A percentile compares a stretch with the other conserved stretches of the same genome.
phyloP scores from a whole-genome alignment of 2,797 vertebrate genomes.

The Diplodus sargus region DNA sequence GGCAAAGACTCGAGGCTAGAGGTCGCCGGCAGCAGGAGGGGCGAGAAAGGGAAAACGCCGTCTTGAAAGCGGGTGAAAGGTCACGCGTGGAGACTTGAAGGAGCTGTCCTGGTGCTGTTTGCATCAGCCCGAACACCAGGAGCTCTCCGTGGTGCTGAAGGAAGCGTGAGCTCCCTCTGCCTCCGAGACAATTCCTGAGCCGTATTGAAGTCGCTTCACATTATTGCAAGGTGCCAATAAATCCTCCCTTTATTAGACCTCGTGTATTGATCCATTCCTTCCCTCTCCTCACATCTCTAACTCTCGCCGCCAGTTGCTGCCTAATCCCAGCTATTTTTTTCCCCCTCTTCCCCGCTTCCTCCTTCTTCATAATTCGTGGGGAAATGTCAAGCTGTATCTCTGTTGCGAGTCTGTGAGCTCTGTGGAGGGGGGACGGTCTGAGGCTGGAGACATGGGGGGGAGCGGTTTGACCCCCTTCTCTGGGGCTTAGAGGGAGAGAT shows the following conservation, averaged over 20 bases:
- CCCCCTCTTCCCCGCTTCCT: background rate
- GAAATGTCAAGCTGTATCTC: slow-evolving; percentile 77
- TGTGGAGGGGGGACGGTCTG: slow-evolving; percentile 19
- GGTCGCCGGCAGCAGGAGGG: slow-evolving; percentile 5
- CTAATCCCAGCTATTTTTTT: slow-evolving; percentile 58
- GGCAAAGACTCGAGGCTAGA: slow-evolving; percentile 5
- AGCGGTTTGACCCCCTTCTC: slow-evolving; percentile 40
- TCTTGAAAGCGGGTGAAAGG: slow-evolving; percentile 51
- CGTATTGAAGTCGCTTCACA: slow-evolving; percentile 72
- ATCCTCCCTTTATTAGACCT: slow-evolving; percentile 77
- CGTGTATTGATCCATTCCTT: slow-evolving; percentile 70
- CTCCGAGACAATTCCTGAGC: slow-evolving; percentile 64
- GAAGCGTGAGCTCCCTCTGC: slow-evolving; percentile 14
- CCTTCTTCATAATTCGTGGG: slow-evolving; percentile 51
- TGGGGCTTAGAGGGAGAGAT: slow-evolving; percentile 61
- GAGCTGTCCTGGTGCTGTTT: slow-evolving; percentile 67
- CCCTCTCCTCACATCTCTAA: slow-evolving; percentile 62
- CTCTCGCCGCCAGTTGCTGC: slow-evolving; percentile 46
- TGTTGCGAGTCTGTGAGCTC: slow-evolving; percentile 41
- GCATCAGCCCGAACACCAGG: slow-evolving; percentile 15
- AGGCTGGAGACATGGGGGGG: background rate
- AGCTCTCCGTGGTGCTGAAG: slow-evolving; percentile 80
- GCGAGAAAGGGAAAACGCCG: background rate
- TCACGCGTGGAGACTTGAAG: slow-evolving; percentile 31
- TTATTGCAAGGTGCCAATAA: slow-evolving; percentile 78